A percentile compares a stretch with the other conserved stretches of the same genome.
These are phyloP conservation scores for Gallinago paraguaiae DNA, from an alignment of 2,113 vertebrate genomes.

Conservation along the genomic window DNA sequence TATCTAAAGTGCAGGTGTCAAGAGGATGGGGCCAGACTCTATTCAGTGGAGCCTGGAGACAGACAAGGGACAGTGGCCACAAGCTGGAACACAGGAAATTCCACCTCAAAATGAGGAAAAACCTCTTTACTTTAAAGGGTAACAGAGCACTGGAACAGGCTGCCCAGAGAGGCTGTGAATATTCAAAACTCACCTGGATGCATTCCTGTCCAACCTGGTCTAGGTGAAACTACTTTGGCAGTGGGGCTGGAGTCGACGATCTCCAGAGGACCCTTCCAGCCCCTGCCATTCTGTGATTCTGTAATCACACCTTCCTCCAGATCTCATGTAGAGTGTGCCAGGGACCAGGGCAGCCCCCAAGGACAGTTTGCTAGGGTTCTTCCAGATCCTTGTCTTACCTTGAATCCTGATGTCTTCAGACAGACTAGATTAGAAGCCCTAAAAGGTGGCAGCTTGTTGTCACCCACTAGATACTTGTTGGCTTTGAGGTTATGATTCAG, in stretches of 20 bases:
- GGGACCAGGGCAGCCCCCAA: neutral
- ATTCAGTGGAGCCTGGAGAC: neutral
- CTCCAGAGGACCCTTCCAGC: neutral
- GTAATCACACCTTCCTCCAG: neutral
- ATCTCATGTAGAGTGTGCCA: neutral
- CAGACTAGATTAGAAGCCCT: neutral
- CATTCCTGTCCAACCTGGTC: neutral
- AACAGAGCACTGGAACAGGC: neutral
- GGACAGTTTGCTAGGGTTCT: neutral
- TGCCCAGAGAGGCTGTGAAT: neutral
- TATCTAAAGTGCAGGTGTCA: neutral
- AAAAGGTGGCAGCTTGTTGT: neutral
- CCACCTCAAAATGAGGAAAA: neutral
- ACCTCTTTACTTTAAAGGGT: neutral
- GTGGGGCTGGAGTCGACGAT: neutral
- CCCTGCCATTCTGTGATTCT: neutral
- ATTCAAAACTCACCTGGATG: neutral
- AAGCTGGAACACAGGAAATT: neutral
- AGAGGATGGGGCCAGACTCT: neutral
- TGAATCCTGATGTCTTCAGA: neutral
- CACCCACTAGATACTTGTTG: neutral
- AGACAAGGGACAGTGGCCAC: neutral
- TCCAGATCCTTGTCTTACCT: neutral
- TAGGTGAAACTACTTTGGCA: neutral
- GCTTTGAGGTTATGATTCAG: neutral